Base-by-base conservation (phyloP, 37 sponge, comb jelly and placozoan species). In the Ianthella basta region DNA sequence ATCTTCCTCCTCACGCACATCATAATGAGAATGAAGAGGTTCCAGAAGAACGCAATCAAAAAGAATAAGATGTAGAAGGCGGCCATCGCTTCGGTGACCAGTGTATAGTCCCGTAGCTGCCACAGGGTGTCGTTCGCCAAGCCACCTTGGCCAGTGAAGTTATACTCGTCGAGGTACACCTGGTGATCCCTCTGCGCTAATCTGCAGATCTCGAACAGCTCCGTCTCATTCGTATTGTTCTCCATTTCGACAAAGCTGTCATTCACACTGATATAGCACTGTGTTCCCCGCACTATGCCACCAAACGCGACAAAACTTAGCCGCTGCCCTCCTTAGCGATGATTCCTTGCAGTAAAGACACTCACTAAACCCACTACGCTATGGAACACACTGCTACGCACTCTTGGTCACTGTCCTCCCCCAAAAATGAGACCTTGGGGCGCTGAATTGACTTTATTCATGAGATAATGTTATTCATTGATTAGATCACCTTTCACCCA, bases 21-120 rank as follows among this genome's bases (percentile, higher is more conserved):
- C 15, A 87, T 81, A 55, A 89, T 36, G 50, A 94, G 57, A 57
- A 94, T 90, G 83, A 94, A 90, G 5, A 90, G 59, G 37, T 94
- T 94, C 94, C 94, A 94, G 35, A 57, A 29, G 57, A 90, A 86
- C 19, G 86, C 86, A 15, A 94, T n/a, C 14, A 90, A 18, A 38
- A 94, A 90, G 85, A 90, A 86, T 0, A 94, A 75, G 5, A 32
- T 39, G 63, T 82, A 56, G 24, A 94, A 16, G 0, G 50, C 63
- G 25, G 91, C 91, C 12, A 88, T 74, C 4, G 68, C 65, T 0
- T 84, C 79, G 16, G 83, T 34, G 0, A 80, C 90, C 13, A 59
- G 27, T 24, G 27, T 44, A 0, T 82, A 72, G 0, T 66, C 84
- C 13, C 63, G 68, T 2, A 93, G 79, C 23, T 23, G 61, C 93